A percentile compares a stretch with the other conserved stretches of the same genome.
Evolutionary conservation across 2,888 invertebrate genomes (phyloP).

Genomic region (Liposcelis brunnea): DNA sequence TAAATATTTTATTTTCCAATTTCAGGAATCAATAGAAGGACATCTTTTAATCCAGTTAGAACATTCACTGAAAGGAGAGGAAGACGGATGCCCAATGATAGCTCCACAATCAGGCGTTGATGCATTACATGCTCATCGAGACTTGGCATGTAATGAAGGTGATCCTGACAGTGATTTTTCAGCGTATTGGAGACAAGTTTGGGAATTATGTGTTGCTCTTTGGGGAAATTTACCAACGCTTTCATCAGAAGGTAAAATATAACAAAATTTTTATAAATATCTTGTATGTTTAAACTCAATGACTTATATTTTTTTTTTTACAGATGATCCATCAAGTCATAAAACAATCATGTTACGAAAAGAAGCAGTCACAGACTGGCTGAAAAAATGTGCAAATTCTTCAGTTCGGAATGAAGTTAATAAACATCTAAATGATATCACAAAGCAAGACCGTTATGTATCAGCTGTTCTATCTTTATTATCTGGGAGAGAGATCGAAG

Average conservation of each 20-base stretch:
- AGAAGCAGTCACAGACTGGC: slow-evolving; percentile 45
- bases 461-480: slow-evolving; percentile 25
- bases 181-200: slow-evolving; percentile 38
- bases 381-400: slow-evolving; percentile 34
- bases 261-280: neutral
- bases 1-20: slow-evolving; percentile 14
- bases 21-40: slow-evolving; percentile 38
- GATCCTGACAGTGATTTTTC: slow-evolving; percentile 18
- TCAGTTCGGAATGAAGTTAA: slow-evolving; percentile 25
- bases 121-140: slow-evolving; percentile 39
- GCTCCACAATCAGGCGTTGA: slow-evolving; percentile 26
- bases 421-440: slow-evolving; percentile 23
- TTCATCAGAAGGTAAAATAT: slow-evolving; percentile 13
- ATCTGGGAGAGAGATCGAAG: slow-evolving; percentile 27
- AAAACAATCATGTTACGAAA: slow-evolving; percentile 37
- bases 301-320: slow-evolving; percentile 10
- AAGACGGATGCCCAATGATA: slow-evolving; percentile 32
- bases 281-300: slow-evolving; percentile 18
- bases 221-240: slow-evolving; percentile 58
- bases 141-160: slow-evolving; percentile 28
- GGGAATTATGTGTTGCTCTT: slow-evolving; percentile 61
- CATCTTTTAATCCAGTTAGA: slow-evolving; percentile 48
- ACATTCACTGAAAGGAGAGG: slow-evolving; percentile 31
- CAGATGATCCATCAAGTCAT: slow-evolving; percentile 25
- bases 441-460: slow-evolving; percentile 22